Evolutionary conservation across 1,140 invertebrate species (phyloP).

Genomic region (Zaprionus vittiger): DNA sequence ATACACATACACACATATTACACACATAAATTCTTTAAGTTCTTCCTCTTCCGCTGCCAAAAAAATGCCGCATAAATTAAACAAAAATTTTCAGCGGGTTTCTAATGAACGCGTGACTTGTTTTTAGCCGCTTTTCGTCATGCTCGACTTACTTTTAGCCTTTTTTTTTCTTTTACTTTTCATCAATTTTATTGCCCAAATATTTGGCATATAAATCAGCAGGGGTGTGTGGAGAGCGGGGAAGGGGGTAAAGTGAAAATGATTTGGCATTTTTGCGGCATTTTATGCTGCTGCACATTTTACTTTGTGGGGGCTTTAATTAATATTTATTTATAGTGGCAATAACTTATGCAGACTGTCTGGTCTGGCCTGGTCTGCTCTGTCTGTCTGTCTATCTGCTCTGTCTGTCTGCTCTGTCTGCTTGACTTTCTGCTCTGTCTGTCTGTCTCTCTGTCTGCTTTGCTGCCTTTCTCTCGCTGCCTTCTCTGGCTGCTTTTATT

Average conservation of each 20-base stretch:
- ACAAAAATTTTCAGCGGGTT: constrained; percentile 31
- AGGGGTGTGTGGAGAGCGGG: too few species aligned
- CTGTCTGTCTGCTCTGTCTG: not conserved
- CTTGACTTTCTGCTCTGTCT: too few species aligned
- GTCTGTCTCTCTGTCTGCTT: not conserved
- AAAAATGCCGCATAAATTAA: constrained; percentile 61
- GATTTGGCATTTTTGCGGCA: constrained; percentile 27
- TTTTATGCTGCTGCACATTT: constrained; percentile 57
- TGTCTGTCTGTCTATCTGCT: not conserved
- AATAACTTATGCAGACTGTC: constrained; percentile 35
- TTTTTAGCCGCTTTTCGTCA: constrained; percentile 29
- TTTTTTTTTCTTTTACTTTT: constrained; percentile 25
- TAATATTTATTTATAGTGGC: constrained; percentile 76
- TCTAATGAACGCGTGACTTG: constrained; percentile 58
- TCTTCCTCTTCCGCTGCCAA: constrained; percentile 57
- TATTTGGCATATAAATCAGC: constrained; percentile 74
- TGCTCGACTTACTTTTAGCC: constrained; percentile 32
- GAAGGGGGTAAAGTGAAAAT: not conserved
- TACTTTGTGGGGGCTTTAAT: constrained; percentile 56
- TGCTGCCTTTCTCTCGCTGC: not conserved
- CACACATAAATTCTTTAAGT: constrained; percentile 33
- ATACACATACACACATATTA: not conserved
- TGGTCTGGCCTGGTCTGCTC: not conserved
- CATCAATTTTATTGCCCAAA: constrained; percentile 75
- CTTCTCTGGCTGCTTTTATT: constrained; percentile 20